Evolutionary conservation across 2,888 invertebrate genomes (phyloP).

Genomic region (Psylliodes chrysocephalus): DNA sequence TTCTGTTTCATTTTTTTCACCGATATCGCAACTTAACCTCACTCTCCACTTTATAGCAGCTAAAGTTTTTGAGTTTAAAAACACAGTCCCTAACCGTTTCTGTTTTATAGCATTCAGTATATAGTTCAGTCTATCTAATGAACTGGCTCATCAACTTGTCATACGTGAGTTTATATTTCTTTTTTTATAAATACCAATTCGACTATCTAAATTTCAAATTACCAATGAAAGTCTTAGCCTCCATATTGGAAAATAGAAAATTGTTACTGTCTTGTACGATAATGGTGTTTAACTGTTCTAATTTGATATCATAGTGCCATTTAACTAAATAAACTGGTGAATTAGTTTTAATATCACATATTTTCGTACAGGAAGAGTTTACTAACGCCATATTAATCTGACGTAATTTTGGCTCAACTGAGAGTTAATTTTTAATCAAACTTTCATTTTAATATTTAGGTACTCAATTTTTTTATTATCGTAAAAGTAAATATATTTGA

Average conservation of each 20-base stretch:
- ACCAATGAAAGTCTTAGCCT: constrained; percentile 21
- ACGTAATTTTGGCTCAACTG: too few species aligned
- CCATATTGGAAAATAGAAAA: neutral
- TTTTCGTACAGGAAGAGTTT: too few species aligned
- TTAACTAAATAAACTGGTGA: too few species aligned
- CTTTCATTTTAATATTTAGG: too few species aligned
- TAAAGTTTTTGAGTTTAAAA: constrained; percentile 34
- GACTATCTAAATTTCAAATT: constrained; percentile 31
- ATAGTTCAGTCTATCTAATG: constrained; percentile 27
- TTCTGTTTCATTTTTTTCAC: too few species aligned
- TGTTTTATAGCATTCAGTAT: constrained; percentile 26
- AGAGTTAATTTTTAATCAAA: too few species aligned
- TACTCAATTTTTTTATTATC: too few species aligned
- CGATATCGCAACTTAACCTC: constrained; percentile 30
- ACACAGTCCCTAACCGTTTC: constrained; percentile 38
- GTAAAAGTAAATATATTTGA: too few species aligned
- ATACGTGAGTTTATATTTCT: constrained; percentile 15
- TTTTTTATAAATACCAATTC: constrained; percentile 25
- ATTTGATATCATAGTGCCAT: too few species aligned
- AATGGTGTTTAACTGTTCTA: too few species aligned
- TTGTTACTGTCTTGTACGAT: neutral
- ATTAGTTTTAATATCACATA: too few species aligned
- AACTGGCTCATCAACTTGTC: constrained; percentile 28
- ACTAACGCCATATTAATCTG: too few species aligned
- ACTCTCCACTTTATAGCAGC: constrained; percentile 39